Evolutionary conservation across 2,113 vertebrate genomes (phyloP), one percentile per base, ranked within the genome.

Genomic region (Electrona antarctica): DNA sequence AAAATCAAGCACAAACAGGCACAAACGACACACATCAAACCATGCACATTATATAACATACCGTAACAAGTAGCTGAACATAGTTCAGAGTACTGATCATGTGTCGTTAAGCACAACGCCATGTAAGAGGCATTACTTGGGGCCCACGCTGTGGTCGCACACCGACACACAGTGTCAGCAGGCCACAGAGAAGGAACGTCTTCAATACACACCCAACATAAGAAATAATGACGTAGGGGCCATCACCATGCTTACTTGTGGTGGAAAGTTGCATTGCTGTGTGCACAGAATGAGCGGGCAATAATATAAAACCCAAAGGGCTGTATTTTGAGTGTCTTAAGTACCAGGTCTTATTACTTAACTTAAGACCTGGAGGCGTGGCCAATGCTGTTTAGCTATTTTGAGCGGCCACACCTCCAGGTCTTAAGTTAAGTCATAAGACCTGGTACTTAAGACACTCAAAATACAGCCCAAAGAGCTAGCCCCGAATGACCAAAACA

Each of bases 71-170:
- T 95, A 93, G 95, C 97, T 99, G 97, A 98, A 99, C 97, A 99
- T 79, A 95, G 97, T 99, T 98, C 97, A 99, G 97, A 99, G 95
- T 95, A 97, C 95, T 88, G 92, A 41, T 41, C 33, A 94, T 97
- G 95, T 95, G 94, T 95, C 94, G 93, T 41, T 95, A 96, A 94
- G 95, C 94, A 96, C 94, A 96, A 97, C 96, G 96, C 96, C 94
- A 93, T 91, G 91, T 3, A 84, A 97, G 95, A 95, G 97, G 97
- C 97, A 97, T 98, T 97, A 95, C 96, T 94, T 92, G 95, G 91
- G 94, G 95, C 95, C 96, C 95, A 94, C 94, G 85, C 88, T 92
- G 89, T 91, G 92, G 92, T 90, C 78, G 94, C 76, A 74, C 57
- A 71, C 93, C 91, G 89, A 95, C 97, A 99, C 97, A 99, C 52